These are phyloP conservation scores for Caiman crocodilus DNA, from an alignment of 2,797 vertebrate species.

Conservation along the genomic window DNA sequence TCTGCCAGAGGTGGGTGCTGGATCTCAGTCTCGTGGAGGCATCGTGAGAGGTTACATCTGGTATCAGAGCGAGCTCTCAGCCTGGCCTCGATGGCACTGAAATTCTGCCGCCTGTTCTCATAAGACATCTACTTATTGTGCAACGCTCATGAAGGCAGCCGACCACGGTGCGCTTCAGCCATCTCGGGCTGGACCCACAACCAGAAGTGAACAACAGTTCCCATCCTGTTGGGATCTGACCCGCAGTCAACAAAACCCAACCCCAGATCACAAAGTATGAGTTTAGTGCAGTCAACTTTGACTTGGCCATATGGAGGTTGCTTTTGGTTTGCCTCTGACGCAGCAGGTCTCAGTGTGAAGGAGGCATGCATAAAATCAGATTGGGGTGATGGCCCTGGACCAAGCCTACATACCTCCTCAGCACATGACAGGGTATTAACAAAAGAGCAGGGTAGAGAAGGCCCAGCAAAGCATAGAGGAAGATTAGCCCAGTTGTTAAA, in stretches of 20 bases:
- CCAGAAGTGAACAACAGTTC: not conserved
- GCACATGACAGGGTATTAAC: not conserved
- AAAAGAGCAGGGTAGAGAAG: not conserved
- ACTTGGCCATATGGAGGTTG: not conserved
- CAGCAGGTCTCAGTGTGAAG: not conserved
- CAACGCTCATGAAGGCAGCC: not conserved
- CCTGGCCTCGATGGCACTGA: not conserved
- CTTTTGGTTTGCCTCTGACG: not conserved
- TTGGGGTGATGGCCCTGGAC: not conserved
- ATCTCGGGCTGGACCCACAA: not conserved
- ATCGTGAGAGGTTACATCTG: conserved; percentile 8
- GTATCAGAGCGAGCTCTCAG: not conserved
- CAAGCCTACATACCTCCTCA: not conserved
- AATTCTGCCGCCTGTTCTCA: not conserved
- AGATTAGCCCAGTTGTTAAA: not conserved
- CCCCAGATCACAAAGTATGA: too few relatives aligned
- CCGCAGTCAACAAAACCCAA: not conserved
- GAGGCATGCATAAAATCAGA: not conserved
- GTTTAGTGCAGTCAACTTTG: not conserved
- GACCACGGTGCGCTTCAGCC: not conserved
- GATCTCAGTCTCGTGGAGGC: not conserved
- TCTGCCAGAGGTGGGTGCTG: not conserved
- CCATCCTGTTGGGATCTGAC: not conserved
- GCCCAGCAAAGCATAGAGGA: not conserved
- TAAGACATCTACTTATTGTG: not conserved